Conservation (phyloP, 1,140 invertebrate genomes). For the Platyura marginata region DNA sequence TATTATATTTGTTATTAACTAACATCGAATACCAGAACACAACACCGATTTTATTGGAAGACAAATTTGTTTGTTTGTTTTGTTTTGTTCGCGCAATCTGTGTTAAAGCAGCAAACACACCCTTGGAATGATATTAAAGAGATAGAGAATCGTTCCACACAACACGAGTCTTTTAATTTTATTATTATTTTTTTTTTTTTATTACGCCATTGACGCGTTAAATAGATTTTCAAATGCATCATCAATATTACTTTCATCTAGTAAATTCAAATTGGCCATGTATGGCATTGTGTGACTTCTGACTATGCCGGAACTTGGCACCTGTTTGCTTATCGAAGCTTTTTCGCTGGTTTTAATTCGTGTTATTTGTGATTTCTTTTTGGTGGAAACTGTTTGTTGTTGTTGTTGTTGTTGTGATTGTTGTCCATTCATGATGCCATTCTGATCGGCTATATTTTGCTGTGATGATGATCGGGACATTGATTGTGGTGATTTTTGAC, state of each 20-base stretch:
- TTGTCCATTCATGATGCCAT: slow-evolving; percentile 4
- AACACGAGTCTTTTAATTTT: too few relatives aligned
- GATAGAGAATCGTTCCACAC: too few relatives aligned
- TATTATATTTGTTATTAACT: too few relatives aligned
- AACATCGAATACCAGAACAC: too few relatives aligned
- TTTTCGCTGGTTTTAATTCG: slow-evolving; percentile 28
- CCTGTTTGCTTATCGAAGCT: slow-evolving; percentile 24
- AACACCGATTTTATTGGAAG: too few relatives aligned
- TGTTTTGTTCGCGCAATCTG: too few relatives aligned
- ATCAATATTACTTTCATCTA: slow-evolving; percentile 52
- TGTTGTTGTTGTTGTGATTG: neutral
- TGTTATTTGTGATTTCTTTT: slow-evolving; percentile 25
- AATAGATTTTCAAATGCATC: slow-evolving; percentile 59
- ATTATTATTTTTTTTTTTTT: too few relatives aligned
- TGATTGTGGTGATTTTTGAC: slow-evolving; percentile 21
- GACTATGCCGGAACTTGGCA: slow-evolving; percentile 27
- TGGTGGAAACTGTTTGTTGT: slow-evolving; percentile 4
- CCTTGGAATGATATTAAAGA: too few relatives aligned
- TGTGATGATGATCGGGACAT: slow-evolving; percentile 10
- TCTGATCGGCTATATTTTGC: slow-evolving; percentile 8
- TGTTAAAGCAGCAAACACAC: too few relatives aligned
- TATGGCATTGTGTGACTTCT: slow-evolving; percentile 58
- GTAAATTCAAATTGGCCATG: slow-evolving; percentile 37
- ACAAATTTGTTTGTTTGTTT: too few relatives aligned
- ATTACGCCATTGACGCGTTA: slow-evolving; percentile 22